Base-by-base conservation (phyloP, 2,797 vertebrate genomes). In the Coreius guichenoti region DNA sequence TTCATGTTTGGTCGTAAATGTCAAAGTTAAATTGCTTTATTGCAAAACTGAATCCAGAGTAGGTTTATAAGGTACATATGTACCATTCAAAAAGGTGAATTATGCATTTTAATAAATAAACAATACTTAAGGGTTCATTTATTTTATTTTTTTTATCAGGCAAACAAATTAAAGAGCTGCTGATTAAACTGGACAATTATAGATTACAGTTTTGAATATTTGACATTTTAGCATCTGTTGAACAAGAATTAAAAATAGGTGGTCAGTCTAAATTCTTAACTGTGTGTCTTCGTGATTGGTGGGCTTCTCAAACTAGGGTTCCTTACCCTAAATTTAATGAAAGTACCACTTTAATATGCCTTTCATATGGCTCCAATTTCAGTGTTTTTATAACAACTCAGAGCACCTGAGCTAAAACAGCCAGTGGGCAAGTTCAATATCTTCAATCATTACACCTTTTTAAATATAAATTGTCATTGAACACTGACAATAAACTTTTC, bases 401-500 rank as follows among this genome's bases (percentile, higher is more conserved):
- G 29, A 68, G 43, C n/a, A 56, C 47, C 8, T 81, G 47, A 68
- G 31, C 65, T 54, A n/a, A 39, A 56, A 69, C 49, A 51, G 26
- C n/a, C 7, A 69, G 39, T 8, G 65, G 31, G 1, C 39, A 51
- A 54, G 58, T 51, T 83, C 58, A 75, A 63, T 67, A 51, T 65
- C 70, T 75, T 75, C 31, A 65, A 65, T 47, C 58, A 75, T 49
- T 51, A 51, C n/a, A 29, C 17, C 21, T 19, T 49, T 75, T 68
- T 19, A 36, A 83, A 76, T 51, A 21, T 33, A 68, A 39, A 21
- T 68, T 68, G 17, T 8, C 73, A 67, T 77, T 77, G 21, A 77
- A 83, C 36, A 12, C 5, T 12, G 61, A 72, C 58, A 8, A 26
- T 54, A 39, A 23, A 56, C 75, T 33, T 54, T 65, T 72, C 19